Base-by-base conservation (phyloP, 1,140 invertebrate genomes). In the Drosophila hydei region DNA sequence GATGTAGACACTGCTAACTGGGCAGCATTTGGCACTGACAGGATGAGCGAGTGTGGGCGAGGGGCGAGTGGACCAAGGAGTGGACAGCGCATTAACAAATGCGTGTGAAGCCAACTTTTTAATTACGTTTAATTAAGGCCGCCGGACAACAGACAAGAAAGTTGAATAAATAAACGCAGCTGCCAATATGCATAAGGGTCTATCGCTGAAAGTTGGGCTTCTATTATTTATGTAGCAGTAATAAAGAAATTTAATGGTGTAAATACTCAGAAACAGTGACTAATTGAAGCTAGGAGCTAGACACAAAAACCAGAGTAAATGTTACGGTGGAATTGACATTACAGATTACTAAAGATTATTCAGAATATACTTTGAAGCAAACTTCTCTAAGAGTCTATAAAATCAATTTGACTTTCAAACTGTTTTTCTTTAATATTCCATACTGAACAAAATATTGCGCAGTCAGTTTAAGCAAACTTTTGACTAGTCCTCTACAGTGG, bases 81-180 rank as follows among this genome's bases (percentile, higher is more conserved):
- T 40, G 14, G 40, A 61, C 67, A 65, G 58, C 47, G 56, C 61
- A 43, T 80, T 80, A 83, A 75, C 75, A 87, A 85, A 77, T 81
- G 74, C 75, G 77, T 81, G 83, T 77, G 75, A 74, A 47, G 78
- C 75, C 58, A 87, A 87, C 83, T 87, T 87, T 87, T 87, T 87
- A 87, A 87, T 88, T 81, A 88, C 78, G 67, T 88, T 88, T 87
- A 87, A 87, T 87, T 87, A 87, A 87, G 81, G 51, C 45, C 38
- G 60, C 27, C 36, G 27, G 43, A 67, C 56, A 71, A 68, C 68
- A 78, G 14, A 72, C 68, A 52, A 45, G 61, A 45, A 87, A 81
- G 62, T 75, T 72, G 60, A 64, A 63, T 75, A 69, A 81, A 63
- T 64, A 74, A 74, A 64, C 47, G 27, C 74, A 70, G 71, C 74